These are phyloP conservation scores for Amphiprion clarkii DNA, from an alignment of 2,797 vertebrate genomes.

Conservation along the genomic window DNA sequence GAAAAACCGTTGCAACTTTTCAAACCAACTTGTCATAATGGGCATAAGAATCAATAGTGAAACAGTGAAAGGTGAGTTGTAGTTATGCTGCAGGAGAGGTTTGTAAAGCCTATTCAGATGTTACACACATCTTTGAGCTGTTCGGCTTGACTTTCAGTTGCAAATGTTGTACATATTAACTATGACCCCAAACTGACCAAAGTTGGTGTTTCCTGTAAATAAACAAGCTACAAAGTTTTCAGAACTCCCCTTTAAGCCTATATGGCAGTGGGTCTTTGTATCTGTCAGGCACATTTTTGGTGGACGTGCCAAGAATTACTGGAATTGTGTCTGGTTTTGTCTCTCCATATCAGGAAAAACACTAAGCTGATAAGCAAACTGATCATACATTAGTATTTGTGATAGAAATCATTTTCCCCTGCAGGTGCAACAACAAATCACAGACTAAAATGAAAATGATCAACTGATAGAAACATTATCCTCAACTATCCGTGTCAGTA, in stretches of 20 bases:
- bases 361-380: background rate
- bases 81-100: too few relatives aligned
- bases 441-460: background rate
- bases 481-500: background rate
- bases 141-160: background rate
- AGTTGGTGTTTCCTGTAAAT: background rate
- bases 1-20: too few relatives aligned
- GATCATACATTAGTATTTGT: too few relatives aligned
- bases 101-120: too few relatives aligned
- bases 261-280: background rate
- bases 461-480: background rate
- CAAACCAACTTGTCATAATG: too few relatives aligned
- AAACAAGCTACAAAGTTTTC: conserved; percentile 1
- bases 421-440: background rate
- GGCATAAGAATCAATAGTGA: too few relatives aligned
- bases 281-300: background rate
- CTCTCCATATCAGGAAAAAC: background rate
- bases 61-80: too few relatives aligned
- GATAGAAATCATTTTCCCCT: too few relatives aligned
- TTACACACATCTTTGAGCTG: background rate
- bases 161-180: background rate
- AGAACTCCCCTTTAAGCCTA: background rate
- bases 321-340: background rate
- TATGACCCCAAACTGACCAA: conserved; percentile 1
- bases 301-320: background rate